Base-by-base conservation (phyloP, 2,797 vertebrate species). In the Gymnopithys bicolor region DNA sequence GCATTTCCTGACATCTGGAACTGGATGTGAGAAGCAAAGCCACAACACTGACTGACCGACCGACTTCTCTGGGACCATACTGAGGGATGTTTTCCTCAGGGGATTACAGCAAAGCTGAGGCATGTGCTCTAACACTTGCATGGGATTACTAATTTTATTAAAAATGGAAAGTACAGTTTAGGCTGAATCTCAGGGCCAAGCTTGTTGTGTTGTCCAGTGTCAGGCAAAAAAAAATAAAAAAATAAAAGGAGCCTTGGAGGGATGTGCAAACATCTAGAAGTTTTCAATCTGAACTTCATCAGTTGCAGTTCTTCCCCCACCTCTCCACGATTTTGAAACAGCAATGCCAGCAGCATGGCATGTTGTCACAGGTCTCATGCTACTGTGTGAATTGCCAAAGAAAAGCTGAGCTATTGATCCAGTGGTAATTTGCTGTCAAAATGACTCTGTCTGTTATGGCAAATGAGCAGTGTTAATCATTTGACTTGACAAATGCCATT, bases 341-440 rank as follows among this genome's bases (percentile, higher is more conserved):
- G 88, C 46, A 78, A 84, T 78, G 95, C 89, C 96, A 94, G 77
- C 84, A 95, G 89, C 81, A 52, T 71, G 93, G 91, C 73, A 56
- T 55, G 67, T 28, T 96, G 95, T 95, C 95, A 90, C 93, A 80
- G 94, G 94, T 84, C 93, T 33, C 82, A 75, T 32, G 92, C 94
- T 87, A 73, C 87, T 84, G 74, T 2, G 18, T 66, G 91, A 80
- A 95, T 60, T 69, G 94, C 93, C 95, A 84, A 93, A 95, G 95
- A 91, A 94, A 96, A 84, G 96, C 95, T 84, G 88, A 87, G 95
- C 87, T 94, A 97, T 92, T 84, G 97, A 97, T 97, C 97, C 96
- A 60, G 92, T 18, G 70, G 96, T 92, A 94, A 93, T 93, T 92
- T 95, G 97, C 97, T 97, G 97, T 96, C 95, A 96, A 93, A 93